Evolutionary conservation across 2,797 vertebrate genomes (phyloP).

Genomic region (Melanotaenia boesemani): DNA sequence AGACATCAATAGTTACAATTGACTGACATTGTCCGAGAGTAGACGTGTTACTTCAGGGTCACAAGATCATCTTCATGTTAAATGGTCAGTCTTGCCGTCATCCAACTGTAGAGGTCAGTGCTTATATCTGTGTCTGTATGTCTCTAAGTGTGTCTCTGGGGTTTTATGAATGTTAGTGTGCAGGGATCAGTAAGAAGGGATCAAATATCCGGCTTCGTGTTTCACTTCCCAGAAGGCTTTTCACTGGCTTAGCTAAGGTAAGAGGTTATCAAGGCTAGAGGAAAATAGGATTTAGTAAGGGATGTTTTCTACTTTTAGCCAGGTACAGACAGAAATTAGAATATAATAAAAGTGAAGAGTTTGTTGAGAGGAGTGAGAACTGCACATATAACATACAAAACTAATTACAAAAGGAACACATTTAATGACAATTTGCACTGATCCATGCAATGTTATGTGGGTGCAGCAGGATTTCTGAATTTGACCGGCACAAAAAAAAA

Average conservation of each 20-base stretch:
- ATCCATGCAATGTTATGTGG: neutral
- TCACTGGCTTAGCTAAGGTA: conserved; percentile 68
- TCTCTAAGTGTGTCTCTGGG: conserved; percentile 30
- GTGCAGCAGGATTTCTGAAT: conserved; percentile 1
- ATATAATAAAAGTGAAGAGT: conserved; percentile 40
- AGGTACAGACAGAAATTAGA: conserved; percentile 52
- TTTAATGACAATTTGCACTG: conserved; percentile 8
- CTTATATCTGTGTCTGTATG: conserved; percentile 25
- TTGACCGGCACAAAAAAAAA: conserved; percentile 7
- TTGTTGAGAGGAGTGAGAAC: conserved; percentile 23
- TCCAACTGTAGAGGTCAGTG: conserved; percentile 52
- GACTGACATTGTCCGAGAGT: conserved; percentile 47
- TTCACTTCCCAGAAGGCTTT: conserved; percentile 72
- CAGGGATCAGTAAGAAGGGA: conserved; percentile 61
- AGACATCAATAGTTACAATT: conserved; percentile 65
- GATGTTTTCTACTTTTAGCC: conserved; percentile 50
- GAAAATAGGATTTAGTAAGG: conserved; percentile 65
- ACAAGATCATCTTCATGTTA: conserved; percentile 52
- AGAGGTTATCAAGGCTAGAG: conserved; percentile 68
- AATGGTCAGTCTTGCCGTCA: conserved; percentile 47
- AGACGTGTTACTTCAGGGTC: conserved; percentile 56
- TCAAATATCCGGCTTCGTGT: conserved; percentile 71
- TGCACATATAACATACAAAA: conserved; percentile 23
- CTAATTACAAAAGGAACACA: no score
- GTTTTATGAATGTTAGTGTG: conserved; percentile 46